Base-by-base conservation (phyloP, 2,113 vertebrate genomes). In the Nycticorax nycticorax region DNA sequence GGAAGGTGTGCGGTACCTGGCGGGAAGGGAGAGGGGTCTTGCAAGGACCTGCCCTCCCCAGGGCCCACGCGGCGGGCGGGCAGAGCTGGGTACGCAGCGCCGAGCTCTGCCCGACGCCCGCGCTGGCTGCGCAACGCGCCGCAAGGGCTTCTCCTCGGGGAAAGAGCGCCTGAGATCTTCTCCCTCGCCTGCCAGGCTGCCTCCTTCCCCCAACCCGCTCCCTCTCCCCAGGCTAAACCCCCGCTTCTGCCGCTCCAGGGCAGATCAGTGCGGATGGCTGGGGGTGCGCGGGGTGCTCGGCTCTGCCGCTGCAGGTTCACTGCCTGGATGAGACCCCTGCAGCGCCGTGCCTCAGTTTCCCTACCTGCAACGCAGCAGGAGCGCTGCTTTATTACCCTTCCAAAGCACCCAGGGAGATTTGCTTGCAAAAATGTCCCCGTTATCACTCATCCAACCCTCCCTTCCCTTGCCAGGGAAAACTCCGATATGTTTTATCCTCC, bases 21-120 rank as follows among this genome's bases (percentile, higher is more conserved):
- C 57, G 52, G 96, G 89, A 20, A 75, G 94, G 52, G 66, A 75
- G 91, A 52, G 83, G 66, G 57, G 83, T 84, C 63, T 33, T 92
- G 93, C 92, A 93, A 59, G 90, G 94, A 93, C 96, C 94, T 96
- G 94, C 91, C 96, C 88, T 77, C 88, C 90, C 90, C 90, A 91
- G 90, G 92, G 95, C 93, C 24, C 30, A 1, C 22, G 3, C 22
- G 9, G 75, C 71, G 5, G 91, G 92, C 10, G 28, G 85, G 71
- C 76, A 82, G 63, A 53, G 75, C 53, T 8, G 82, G 92, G 77
- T 16, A 19, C 8, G 15, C 45, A 14, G 41, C 23, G 12, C 75
- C 1, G 53, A 83, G 83, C 37, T 12, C 62, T 32, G 41, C 77
- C 69, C 3, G 7, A 5, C 1, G 12, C 75, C 67, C 3, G 7